Base-by-base conservation (phyloP, 2,888 invertebrate species). In the Apocheima hispidaria region DNA sequence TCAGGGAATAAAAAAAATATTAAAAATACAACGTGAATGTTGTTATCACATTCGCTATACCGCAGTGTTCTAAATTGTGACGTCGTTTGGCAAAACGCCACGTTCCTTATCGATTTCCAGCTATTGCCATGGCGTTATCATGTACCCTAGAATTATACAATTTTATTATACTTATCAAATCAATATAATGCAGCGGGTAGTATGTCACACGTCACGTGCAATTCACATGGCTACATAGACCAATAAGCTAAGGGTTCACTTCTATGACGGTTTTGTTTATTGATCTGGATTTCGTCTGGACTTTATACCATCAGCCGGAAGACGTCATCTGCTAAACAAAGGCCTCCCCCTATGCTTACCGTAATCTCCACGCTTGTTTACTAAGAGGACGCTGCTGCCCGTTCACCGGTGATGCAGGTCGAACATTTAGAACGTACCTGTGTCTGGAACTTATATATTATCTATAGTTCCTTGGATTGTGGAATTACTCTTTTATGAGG, bases 1-100 rank as follows among this genome's bases (percentile, higher is more conserved):
- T n/a, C n/a, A n/a, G n/a, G n/a, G n/a, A n/a, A n/a, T n/a, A n/a
- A n/a, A n/a, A n/a, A n/a, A n/a, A n/a, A n/a, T n/a, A n/a, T n/a
- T n/a, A n/a, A n/a, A n/a, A n/a, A n/a, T n/a, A n/a, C n/a, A n/a
- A n/a, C n/a, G n/a, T n/a, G n/a, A n/a, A n/a, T n/a, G n/a, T 21
- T 18, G 61, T 57, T 57, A 54, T 49, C 58, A 36, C 58, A 40
- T 57, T n/a, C 36, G 52, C 50, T 18, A 54, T 51, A 43, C 54
- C 63, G 56, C 57, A 53, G 55, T 48, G 56, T 38, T 35, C 55
- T 44, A 44, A 57, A 50, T 57, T 18, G 46, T 72, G 72, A 72
- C 73, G 75, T 72, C 66, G 65, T 52, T 64, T 81, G 82, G 81
- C 82, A 55, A 43, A 18, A 54, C 67, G 77, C 77, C 78, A 81